Base-by-base conservation (phyloP, 1,140 invertebrate species). In the Drosophila lacteicornis region DNA sequence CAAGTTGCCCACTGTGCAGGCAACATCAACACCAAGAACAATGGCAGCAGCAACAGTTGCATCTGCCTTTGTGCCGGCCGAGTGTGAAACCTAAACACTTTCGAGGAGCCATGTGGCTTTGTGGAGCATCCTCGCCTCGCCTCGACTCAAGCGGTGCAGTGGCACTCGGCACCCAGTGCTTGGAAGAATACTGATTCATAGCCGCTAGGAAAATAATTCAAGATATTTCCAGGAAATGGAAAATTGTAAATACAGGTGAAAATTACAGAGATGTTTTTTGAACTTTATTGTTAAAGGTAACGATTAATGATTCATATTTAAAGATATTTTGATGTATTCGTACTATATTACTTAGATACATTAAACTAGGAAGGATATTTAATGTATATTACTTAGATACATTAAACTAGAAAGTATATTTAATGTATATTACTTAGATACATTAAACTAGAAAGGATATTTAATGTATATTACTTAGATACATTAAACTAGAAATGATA, bases 1-100 rank as follows among this genome's bases (percentile, higher is more conserved):
- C 22, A 36, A 12, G n/a, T 43, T 15, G 19, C n/a, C 62, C 73
- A 77, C 62, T 77, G 62, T 77, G 55, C 49, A 27, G 13, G 46
- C 3, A 22, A 49, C 33, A 49, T 19, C 25, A 12, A 43, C 25
- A 43, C 42, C 62, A 30, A 43, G 19, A 42, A 53, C 62, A 46
- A 53, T 68, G 42, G 68, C 65, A 71, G 15, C 49, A 77, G 75
- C 75, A 77, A 77, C 75, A 77, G 75, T 77, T 77, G 74, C 75
- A 77, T 69, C 75, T 55, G 55, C 68, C 17, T 42, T 38, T 36
- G 53, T 33, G 60, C 53, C 70, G 30, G 27, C 8, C 33, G 53
- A 75, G 74, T 76, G 71, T 76, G 73, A 75, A 75, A 75, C 55
- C 74, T 60, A 67, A 78, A 77, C 67, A 79, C 51, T 74, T 53